These are phyloP conservation scores for Corythornis leucogaster DNA, from an alignment of 2,797 vertebrate species.

Conservation along the genomic window DNA sequence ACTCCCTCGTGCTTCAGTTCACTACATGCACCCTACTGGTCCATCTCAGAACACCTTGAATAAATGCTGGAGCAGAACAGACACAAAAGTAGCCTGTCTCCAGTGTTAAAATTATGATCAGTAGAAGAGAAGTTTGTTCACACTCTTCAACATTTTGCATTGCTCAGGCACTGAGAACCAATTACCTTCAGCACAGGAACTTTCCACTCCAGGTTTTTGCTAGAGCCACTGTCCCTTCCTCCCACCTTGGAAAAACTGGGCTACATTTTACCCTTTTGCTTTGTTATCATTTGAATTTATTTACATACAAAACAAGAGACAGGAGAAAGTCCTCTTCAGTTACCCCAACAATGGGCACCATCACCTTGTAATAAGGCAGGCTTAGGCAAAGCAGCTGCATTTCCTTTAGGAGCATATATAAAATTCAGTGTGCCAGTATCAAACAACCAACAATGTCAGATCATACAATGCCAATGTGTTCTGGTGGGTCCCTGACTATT, in stretches of 20 bases:
- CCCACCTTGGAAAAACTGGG: neutral
- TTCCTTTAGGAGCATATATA: slow-evolving; percentile 55
- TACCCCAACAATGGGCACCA: slow-evolving; percentile 1
- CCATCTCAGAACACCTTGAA: slow-evolving; percentile 25
- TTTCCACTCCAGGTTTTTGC: neutral
- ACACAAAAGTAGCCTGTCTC: neutral
- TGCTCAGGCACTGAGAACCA: slow-evolving; percentile 48
- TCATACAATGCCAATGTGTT: slow-evolving; percentile 55
- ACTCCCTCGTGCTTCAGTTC: slow-evolving; percentile 13
- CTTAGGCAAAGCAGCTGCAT: slow-evolving; percentile 59
- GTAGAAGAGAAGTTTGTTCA: neutral
- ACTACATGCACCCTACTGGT: neutral
- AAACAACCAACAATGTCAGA: slow-evolving; percentile 56
- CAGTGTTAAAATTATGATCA: neutral
- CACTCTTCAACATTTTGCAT: slow-evolving; percentile 28
- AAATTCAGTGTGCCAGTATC: slow-evolving; percentile 60
- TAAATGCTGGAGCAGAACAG: neutral
- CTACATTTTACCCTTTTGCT: slow-evolving; percentile 33
- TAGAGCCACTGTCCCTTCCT: neutral
- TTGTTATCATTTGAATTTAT: slow-evolving; percentile 30
- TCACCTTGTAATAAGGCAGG: slow-evolving; percentile 16
- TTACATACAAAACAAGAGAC: slow-evolving; percentile 56
- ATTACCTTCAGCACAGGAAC: neutral
- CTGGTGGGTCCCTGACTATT: neutral
- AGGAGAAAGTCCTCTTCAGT: slow-evolving; percentile 39